Evolutionary conservation across 2,113 vertebrate species (phyloP), one percentile per base, ranked within the genome.

Genomic region (Barbus barbus): DNA sequence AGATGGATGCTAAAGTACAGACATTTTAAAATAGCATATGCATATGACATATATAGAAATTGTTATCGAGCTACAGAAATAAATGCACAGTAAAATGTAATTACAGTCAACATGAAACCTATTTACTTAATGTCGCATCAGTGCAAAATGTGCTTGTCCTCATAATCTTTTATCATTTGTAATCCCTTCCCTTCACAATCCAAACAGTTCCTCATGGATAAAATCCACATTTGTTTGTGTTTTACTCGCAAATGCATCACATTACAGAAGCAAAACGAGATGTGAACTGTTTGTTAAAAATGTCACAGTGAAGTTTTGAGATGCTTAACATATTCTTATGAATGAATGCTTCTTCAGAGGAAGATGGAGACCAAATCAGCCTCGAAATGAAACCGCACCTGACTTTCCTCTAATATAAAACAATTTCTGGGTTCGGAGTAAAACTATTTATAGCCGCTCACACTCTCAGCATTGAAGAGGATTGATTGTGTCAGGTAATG

Each of bases 401-500:
- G 58, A 44, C 77, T 63, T 63, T 44, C 69, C 13, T 46, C n/a
- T 73, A 31, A 28, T 31, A 65, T 80, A 65, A 80, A 67, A 14
- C 18, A 31, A 67, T 56, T 13, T 71, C 22, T 72, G 46, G 28
- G 38, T 81, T 67, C 26, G 67, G 78, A 60, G 24, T 51, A n/a
- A 28, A 81, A 31, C 61, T 81, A 81, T 82, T 82, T 56, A 16
- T 71, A 69, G 63, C 44, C 2, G 6, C 46, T 81, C 63, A 38
- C 79, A 72, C 80, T 26, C 65, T 82, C 31, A 71, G 14, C 48
- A 82, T 18, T 71, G 63, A 56, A 53, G 61, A 44, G 65, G 80
- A 82, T 82, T 72, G 65, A 82, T 22, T 82, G 46, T 53, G 80
- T 71, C 65, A 53, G 56, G 80, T 82, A 82, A 82, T 82, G 80